These are phyloP conservation scores for Phalanger gymnotis DNA, from an alignment of 2,797 vertebrate species.

Conservation along the genomic window DNA sequence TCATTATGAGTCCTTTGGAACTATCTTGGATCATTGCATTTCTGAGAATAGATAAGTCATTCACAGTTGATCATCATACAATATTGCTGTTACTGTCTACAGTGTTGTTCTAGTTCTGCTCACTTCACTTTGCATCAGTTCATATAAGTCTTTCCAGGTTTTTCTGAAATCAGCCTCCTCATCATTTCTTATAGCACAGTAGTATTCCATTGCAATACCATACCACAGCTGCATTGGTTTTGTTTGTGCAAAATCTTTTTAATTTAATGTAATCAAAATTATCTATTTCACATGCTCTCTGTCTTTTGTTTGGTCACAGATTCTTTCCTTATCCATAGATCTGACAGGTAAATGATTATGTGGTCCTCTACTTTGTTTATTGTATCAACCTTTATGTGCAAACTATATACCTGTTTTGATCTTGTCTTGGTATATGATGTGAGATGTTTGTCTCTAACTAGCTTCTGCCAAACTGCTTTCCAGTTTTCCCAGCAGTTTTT, in stretches of 20 bases:
- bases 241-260: neutral
- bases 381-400: neutral
- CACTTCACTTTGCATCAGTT: neutral
- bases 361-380: neutral
- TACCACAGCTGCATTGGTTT: neutral
- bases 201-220: neutral
- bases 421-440: neutral
- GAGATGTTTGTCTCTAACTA: neutral
- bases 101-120: neutral
- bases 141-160: neutral
- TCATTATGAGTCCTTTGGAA: neutral
- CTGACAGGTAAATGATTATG: neutral
- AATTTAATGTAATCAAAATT: neutral
- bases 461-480: neutral
- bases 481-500: neutral
- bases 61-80: neutral
- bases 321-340: neutral
- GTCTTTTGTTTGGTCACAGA: neutral
- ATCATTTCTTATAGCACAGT: neutral
- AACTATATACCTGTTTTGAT: neutral
- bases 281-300: neutral
- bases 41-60: neutral
- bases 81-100: neutral
- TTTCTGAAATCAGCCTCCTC: neutral
- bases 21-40: neutral